Evolutionary conservation across 2,113 vertebrate species (phyloP).

Genomic region (Pyrgilauda ruficollis): DNA sequence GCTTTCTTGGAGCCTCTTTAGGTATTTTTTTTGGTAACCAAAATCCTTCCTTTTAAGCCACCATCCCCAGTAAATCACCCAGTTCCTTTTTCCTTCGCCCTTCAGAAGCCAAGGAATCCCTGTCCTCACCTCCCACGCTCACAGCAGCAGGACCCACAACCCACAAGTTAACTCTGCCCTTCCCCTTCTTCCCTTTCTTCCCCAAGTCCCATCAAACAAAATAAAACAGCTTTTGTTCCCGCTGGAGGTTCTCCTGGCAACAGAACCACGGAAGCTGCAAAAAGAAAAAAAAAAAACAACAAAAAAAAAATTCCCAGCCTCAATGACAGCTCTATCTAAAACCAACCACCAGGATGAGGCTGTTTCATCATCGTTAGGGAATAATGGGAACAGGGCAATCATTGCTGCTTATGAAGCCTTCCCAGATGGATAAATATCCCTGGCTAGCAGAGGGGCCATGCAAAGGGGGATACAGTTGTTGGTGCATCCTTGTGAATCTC

Average conservation of each 20-base stretch:
- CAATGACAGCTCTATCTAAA: constrained; percentile 16
- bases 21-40: no score
- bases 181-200: neutral
- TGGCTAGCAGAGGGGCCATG: neutral
- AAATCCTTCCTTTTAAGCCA: neutral
- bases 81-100: neutral
- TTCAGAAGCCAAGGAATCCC: neutral
- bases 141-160: neutral
- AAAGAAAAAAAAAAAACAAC: neutral
- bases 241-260: constrained; percentile 5
- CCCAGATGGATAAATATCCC: neutral
- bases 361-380: neutral
- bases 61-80: neutral
- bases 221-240: constrained; percentile 28
- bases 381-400: neutral
- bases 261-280: neutral
- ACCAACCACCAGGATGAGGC: neutral
- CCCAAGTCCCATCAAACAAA: neutral
- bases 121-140: neutral
- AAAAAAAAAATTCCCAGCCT: neutral
- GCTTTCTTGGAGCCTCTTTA: neutral
- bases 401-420: neutral
- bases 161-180: accelerated
- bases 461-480: neutral
- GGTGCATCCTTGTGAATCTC: accelerated